These are phyloP conservation scores for Austrofundulus limnaeus DNA, from an alignment of 2,113 vertebrate species.

Conservation along the genomic window DNA sequence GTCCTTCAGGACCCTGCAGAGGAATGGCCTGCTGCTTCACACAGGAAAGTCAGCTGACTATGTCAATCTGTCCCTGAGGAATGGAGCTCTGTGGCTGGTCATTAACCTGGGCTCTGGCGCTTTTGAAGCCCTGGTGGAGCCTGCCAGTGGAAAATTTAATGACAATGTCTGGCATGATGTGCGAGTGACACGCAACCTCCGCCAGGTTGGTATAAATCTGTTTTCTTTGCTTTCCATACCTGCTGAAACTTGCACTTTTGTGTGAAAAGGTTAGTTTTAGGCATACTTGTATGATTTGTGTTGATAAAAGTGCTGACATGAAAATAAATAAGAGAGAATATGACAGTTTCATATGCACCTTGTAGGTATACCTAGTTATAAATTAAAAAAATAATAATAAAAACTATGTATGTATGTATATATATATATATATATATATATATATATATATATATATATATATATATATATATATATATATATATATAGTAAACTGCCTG, in stretches of 20 bases:
- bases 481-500: no score
- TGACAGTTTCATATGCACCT: no score
- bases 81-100: constrained; percentile 92
- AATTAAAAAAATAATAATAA: no score
- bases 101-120: constrained; percentile 96
- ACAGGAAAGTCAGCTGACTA: constrained; percentile 93
- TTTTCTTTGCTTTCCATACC: background rate
- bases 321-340: no score
- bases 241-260: background rate
- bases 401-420: no score
- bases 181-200: constrained; percentile 92
- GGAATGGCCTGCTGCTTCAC: constrained; percentile 94
- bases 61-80: constrained; percentile 93
- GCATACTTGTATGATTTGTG: no score
- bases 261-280: background rate
- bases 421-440: no score
- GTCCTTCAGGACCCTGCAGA: constrained; percentile 91
- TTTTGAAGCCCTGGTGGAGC: constrained; percentile 94
- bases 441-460: no score
- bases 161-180: constrained; percentile 93
- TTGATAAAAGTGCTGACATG: no score
- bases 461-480: no score
- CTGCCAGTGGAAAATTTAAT: constrained; percentile 91
- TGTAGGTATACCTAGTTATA: background rate
- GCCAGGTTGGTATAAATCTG: constrained; percentile 82